A percentile compares a stretch with the other conserved stretches of the same genome.
Conservation (phyloP, 2,113 vertebrate genomes). For the Barbus barbus region DNA sequence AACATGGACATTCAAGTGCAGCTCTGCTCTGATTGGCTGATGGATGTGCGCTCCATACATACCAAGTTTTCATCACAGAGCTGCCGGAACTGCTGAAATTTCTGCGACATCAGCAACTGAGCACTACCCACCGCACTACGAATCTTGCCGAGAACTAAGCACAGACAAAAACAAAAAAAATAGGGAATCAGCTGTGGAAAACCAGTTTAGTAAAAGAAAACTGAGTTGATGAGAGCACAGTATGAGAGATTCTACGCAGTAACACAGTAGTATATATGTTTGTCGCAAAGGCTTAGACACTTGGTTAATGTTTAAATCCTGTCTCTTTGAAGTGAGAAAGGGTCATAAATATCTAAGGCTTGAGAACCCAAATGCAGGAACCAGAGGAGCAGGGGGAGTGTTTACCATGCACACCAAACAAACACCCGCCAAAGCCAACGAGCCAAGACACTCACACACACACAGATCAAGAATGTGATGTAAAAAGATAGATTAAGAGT, state of each 20-base stretch:
- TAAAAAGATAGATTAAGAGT: slow-evolving; percentile 14
- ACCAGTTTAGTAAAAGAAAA: neutral
- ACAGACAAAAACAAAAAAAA: slow-evolving; percentile 17
- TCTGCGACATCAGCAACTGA: slow-evolving; percentile 97
- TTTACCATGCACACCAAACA: slow-evolving; percentile 49
- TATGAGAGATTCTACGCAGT: neutral
- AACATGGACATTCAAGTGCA: neutral
- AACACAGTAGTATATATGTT: neutral
- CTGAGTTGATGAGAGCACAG: neutral
- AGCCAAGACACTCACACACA: slow-evolving; percentile 1
- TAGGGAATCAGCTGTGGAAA: neutral
- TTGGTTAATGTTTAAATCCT: slow-evolving; percentile 38
- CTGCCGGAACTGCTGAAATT: slow-evolving; percentile 96
- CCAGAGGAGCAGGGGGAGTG: slow-evolving; percentile 29
- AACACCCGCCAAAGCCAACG: slow-evolving; percentile 26
- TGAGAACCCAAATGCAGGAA: slow-evolving; percentile 41
- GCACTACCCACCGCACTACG: slow-evolving; percentile 83
- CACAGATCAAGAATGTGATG: slow-evolving; percentile 24
- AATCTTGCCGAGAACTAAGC: slow-evolving; percentile 39
- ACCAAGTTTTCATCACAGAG: slow-evolving; percentile 99
- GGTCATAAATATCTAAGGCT: slow-evolving; percentile 61
- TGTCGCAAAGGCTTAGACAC: neutral
- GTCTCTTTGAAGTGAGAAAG: slow-evolving; percentile 37
- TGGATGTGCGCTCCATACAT: slow-evolving; percentile 66
- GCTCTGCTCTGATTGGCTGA: slow-evolving; percentile 23